phyloP scores from a whole-genome alignment of 2,888 invertebrate genomes.

The Monoplex corrugatus region DNA sequence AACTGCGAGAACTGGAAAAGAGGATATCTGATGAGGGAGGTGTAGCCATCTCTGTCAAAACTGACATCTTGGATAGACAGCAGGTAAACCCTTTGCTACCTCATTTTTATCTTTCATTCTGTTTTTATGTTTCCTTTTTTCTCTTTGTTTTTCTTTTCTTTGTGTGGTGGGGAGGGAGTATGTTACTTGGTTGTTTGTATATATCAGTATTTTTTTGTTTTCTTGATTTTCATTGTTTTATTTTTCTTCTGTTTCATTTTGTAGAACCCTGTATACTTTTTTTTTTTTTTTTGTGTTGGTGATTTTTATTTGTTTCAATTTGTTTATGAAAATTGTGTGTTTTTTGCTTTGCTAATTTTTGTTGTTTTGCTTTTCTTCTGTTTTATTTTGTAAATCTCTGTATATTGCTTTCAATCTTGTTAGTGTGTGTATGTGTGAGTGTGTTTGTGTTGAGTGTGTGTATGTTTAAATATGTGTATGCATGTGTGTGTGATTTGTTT shows the following conservation, averaged over 20 bases:
- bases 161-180: background rate
- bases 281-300: too few relatives aligned
- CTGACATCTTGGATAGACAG: slow-evolving; percentile 79
- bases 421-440: too few relatives aligned
- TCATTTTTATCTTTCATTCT: background rate
- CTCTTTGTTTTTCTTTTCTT: background rate
- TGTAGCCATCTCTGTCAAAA: slow-evolving; percentile 75
- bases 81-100: slow-evolving; percentile 64
- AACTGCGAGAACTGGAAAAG: slow-evolving; percentile 70
- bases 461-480: too few relatives aligned
- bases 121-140: background rate
- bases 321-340: too few relatives aligned
- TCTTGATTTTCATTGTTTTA: background rate
- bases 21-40: slow-evolving; percentile 73
- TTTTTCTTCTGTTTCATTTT: background rate
- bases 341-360: too few relatives aligned
- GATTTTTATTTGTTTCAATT: too few relatives aligned
- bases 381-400: background rate
- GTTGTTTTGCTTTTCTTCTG: background rate
- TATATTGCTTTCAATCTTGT: background rate
- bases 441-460: too few relatives aligned
- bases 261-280: background rate
- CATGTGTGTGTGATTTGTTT: too few relatives aligned
- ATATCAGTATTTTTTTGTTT: background rate
- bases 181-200: background rate